These are phyloP conservation scores for Microcebus murinus DNA, from an alignment of 2,113 vertebrate species.

Conservation along the genomic window DNA sequence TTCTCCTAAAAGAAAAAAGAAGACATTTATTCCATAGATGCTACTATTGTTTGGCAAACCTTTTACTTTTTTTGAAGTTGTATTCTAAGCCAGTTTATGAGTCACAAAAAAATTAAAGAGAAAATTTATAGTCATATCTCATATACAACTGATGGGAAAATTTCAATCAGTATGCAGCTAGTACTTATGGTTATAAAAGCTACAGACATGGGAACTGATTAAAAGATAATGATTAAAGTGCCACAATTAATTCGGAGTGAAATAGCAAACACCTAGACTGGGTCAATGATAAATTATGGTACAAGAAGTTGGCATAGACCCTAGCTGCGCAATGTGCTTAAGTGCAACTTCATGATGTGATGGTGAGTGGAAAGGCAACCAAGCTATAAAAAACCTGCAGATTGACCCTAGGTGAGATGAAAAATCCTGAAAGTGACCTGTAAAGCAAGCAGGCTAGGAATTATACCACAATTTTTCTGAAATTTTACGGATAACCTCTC, in stretches of 20 bases:
- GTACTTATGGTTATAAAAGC: conserved; percentile 62
- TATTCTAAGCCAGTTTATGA: conserved; percentile 53
- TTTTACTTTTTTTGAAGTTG: conserved; percentile 28
- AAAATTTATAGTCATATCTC: conserved; percentile 59
- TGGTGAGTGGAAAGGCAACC: conserved; percentile 32
- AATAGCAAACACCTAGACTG: conserved; percentile 65
- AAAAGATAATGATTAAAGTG: conserved; percentile 64
- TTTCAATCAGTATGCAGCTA: conserved; percentile 53
- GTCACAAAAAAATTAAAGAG: conserved; percentile 60
- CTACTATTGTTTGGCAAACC: background rate
- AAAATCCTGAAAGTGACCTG: conserved; percentile 41
- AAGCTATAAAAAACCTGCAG: conserved; percentile 24
- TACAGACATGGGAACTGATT: conserved; percentile 55
- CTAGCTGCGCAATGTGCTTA: conserved; percentile 45
- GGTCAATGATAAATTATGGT: conserved; percentile 53
- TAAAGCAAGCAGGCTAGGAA: background rate
- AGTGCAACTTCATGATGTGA: background rate
- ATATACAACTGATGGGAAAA: conserved; percentile 52
- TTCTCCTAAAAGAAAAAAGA: background rate
- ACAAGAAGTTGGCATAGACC: conserved; percentile 46
- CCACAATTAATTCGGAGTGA: conserved; percentile 68
- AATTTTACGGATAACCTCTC: background rate
- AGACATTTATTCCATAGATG: background rate
- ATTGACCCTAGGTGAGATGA: background rate
- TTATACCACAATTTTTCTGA: conserved; percentile 2